Percentiles rank a stretch among this genome's conserved stretches.
These are phyloP conservation scores for Bathybates hornii DNA, from an alignment of 2,113 vertebrate genomes.

Conservation along the genomic window DNA sequence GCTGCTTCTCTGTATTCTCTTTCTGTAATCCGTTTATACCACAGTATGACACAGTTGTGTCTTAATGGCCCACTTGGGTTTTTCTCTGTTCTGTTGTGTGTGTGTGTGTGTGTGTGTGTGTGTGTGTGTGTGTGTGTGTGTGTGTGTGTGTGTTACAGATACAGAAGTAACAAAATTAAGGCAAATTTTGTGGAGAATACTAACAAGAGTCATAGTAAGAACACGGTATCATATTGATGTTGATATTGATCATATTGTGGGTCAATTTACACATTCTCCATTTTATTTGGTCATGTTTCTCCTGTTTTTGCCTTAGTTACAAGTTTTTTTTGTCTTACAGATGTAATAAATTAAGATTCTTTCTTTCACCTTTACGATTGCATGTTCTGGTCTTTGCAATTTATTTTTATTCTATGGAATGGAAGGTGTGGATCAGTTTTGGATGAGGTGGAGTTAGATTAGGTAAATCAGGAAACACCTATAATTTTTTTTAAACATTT, in stretches of 20 bases:
- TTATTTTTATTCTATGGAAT: not conserved
- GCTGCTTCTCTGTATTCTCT: not conserved
- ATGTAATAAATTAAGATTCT: not conserved
- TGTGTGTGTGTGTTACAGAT: not conserved
- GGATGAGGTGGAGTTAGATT: not conserved
- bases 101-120: not conserved
- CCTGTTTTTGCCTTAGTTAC: not conserved
- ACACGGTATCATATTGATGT: not conserved
- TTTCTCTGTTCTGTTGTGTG: not conserved
- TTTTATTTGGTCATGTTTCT: not conserved
- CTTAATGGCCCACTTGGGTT: not conserved
- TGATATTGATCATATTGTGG: not conserved
- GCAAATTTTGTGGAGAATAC: not conserved
- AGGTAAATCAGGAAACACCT: not conserved
- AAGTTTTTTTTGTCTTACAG: not conserved
- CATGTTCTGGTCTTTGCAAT: not conserved
- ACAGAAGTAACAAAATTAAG: not conserved
- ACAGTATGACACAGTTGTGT: not conserved
- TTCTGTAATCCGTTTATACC: not conserved
- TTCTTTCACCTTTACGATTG: not conserved
- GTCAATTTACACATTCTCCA: not conserved
- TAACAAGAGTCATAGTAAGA: not conserved
- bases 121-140: not conserved
- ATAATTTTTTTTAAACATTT: not conserved
- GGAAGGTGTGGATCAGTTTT: not conserved